These are phyloP conservation scores for Popillia japonica DNA, from an alignment of 1,140 invertebrate species.

Conservation along the genomic window DNA sequence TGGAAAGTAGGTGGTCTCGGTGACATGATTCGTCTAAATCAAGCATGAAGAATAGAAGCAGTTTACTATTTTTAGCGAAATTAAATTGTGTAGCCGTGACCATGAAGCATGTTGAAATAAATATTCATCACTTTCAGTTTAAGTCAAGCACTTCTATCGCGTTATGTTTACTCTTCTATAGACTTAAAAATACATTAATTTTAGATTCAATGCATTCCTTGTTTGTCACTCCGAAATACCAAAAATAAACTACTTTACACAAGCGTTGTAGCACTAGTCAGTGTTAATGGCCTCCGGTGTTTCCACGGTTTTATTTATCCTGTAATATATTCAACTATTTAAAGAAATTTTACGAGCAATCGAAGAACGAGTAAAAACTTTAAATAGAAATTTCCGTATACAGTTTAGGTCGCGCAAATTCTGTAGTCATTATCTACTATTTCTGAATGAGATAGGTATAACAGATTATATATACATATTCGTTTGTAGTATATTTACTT, in stretches of 20 bases:
- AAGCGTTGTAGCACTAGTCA: conserved; percentile 6
- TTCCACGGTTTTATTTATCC: conserved; percentile 24
- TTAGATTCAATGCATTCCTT: conserved; percentile 28
- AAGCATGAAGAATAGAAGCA: conserved; percentile 13
- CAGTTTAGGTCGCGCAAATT: no score
- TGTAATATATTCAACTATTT: conserved; percentile 1
- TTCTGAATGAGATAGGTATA: no score
- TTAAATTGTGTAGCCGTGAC: neutral
- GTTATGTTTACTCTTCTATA: conserved; percentile 7
- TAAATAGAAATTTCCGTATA: neutral
- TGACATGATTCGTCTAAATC: neutral
- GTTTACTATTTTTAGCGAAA: conserved; percentile 31
- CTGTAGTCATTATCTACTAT: no score
- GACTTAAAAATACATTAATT: conserved; percentile 27
- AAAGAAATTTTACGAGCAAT: neutral
- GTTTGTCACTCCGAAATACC: conserved; percentile 27
- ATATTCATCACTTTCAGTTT: conserved; percentile 30
- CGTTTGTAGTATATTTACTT: no score
- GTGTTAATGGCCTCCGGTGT: conserved; percentile 29
- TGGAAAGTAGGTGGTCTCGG: conserved; percentile 20
- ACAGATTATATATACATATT: no score
- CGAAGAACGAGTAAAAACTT: neutral
- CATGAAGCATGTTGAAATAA: conserved; percentile 28
- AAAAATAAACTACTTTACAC: conserved; percentile 38
- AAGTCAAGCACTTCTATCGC: conserved; percentile 9